Base-by-base conservation (phyloP, 2,113 vertebrate species). In the Cephalopholis sonnerati region DNA sequence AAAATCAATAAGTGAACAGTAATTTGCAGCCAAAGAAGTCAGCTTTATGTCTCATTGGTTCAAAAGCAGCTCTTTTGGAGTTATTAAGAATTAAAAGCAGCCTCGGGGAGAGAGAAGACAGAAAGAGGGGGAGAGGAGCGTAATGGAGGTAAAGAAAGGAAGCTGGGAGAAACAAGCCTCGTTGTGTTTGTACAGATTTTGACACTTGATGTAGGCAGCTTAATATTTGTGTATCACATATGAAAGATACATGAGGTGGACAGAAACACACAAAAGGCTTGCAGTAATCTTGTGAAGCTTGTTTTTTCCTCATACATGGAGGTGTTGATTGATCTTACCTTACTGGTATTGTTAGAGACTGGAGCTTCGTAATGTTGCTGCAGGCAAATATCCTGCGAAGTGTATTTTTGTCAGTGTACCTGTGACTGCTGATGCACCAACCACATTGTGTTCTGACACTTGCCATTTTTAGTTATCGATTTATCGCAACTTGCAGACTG, bases 81-180 rank as follows among this genome's bases (percentile, higher is more conserved):
- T 65, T 65, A 48, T 68, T 59, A 82, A 73, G 41, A 81, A 76
- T 73, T 79, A 15, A 88, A 70, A 79, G 41, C n/a, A 59, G 32
- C 68, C 77, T 48, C 0, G 13, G 46, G 74, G 3, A 25, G 17
- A 0, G 22, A 54, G 32, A 29, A 18, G 11, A 22, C 25, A 48
- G 27, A 2, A 10, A 20, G 17, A 3, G 57, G 32, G 27, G 4
- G 16, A 18, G 36, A 3, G 4, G 20, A 2, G 25, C 1, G 2
- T 29, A 15, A 36, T 24, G 39, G 36, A 12, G 46, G 9, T 50
- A n/a, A 74, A 77, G 46, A 27, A 25, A 61, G 6, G 3, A 7
- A 74, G 20, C 63, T 11, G 27, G 24, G 39, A 64, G 6, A 51
- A 66, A 9, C 8, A 44, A 13, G 10, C 17, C 2, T 16, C 18